These are phyloP conservation scores for Poecile montanus DNA, from an alignment of 2,797 vertebrate species.

Conservation along the genomic window DNA sequence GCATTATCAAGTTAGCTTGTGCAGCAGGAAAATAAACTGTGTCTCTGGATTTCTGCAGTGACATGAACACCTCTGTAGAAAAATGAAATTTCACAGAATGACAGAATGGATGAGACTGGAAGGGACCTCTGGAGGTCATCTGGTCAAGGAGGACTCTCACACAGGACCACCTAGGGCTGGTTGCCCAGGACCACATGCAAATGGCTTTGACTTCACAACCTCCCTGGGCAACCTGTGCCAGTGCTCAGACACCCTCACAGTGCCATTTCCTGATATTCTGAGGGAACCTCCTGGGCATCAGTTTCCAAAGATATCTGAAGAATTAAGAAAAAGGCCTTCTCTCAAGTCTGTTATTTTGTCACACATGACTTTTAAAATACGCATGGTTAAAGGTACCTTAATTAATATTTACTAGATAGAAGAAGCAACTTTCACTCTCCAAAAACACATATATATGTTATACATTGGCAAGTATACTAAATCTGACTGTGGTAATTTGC, in stretches of 20 bases:
- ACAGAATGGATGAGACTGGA: neutral
- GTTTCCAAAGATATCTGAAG: neutral
- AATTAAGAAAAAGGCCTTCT: neutral
- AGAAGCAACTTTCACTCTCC: neutral
- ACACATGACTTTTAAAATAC: neutral
- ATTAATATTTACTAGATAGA: neutral
- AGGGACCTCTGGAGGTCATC: neutral
- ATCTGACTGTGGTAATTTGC: neutral
- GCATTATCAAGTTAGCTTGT: neutral
- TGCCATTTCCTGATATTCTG: neutral
- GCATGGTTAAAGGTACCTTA: neutral
- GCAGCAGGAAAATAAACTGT: neutral
- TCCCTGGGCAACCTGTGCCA: neutral
- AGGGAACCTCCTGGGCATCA: neutral
- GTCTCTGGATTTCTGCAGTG: neutral
- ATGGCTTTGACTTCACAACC: neutral
- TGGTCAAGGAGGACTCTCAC: neutral
- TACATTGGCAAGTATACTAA: neutral
- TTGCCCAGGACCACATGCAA: neutral
- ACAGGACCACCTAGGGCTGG: neutral
- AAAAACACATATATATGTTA: neutral
- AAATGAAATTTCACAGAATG: neutral
- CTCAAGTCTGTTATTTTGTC: neutral
- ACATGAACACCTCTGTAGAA: neutral
- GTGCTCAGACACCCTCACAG: neutral